Evolutionary conservation across 64 coral and sea anemone genomes (phyloP), one percentile per base, ranked within the genome.

Genomic region (Dendronephthya gigantea): DNA sequence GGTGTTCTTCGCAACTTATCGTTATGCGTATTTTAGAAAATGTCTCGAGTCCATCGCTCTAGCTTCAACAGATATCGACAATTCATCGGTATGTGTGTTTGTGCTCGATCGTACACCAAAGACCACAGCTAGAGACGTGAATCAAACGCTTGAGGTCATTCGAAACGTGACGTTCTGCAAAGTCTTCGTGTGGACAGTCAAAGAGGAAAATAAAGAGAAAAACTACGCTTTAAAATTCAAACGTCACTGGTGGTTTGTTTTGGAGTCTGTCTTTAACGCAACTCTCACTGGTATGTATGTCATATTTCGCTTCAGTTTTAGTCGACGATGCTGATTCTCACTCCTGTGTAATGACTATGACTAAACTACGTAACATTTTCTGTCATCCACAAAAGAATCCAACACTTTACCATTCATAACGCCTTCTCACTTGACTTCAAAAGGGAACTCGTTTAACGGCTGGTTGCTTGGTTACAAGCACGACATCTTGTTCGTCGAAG

Each of bases 31-130:
- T 35, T 31, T 85, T 23, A 37, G 34, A 38, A 85, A 85, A 85
- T 85, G 83, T 35, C 83, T 85, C 49, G 83, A 85, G 31, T 85
- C 83, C 25, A 85, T 85, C 48, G 47, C 50, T 22, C 7, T 25
- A 34, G 55, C 48, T 12, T 35, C 45, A 8, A 30, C 49, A 15
- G 83, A 85, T 43, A 58, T 85, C 1, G 83, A 56, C n/a, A 85
- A 85, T 0, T 55, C 45, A 23, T 56, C 83, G 1, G 49, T 85
- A n/a, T 85, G 83, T 34, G 55, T 85, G 15, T 85, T 85, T 52
- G 83, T 49, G 35, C 35, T 85, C 16, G 48, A 85, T 22, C 17
- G 29, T 27, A 50, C 49, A 19, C 72, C 36, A 1, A 19, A 17
- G 8, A 79, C 72, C 9, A 34, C 32, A 1, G 2, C 7, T 34